These are phyloP conservation scores for Actinia tenebrosa DNA, from an alignment of 64 coral and sea anemone species.

Conservation along the genomic window DNA sequence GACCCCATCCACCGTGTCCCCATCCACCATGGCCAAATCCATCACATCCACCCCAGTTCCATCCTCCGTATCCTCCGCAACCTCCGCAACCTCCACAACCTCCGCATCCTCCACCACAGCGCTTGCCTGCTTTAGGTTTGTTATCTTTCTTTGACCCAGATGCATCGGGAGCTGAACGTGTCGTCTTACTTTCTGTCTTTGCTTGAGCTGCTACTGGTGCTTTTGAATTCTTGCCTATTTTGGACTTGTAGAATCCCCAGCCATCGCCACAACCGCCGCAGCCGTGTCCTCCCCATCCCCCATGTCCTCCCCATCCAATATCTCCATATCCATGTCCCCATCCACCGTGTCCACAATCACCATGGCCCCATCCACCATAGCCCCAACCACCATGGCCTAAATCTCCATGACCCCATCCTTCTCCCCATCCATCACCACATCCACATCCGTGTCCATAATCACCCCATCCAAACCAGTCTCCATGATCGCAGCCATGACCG, in stretches of 20 bases:
- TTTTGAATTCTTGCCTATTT: slow-evolving; percentile 42
- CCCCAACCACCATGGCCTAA: background rate
- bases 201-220: background rate
- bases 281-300: background rate
- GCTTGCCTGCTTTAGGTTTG: slow-evolving; percentile 6
- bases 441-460: slow-evolving; percentile 5
- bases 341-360: background rate
- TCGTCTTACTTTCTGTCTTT: background rate
- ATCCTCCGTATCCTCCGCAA: slow-evolving; percentile 23
- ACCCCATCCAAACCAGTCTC: slow-evolving; percentile 6
- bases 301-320: slow-evolving; percentile 11
- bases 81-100: slow-evolving; percentile 6
- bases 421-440: background rate
- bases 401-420: background rate
- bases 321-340: slow-evolving; percentile 20
- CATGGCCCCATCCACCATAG: slow-evolving; percentile 27
- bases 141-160: background rate
- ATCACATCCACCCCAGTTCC: slow-evolving; percentile 34
- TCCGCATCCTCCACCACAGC: background rate
- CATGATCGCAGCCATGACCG: background rate
- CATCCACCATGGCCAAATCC: slow-evolving; percentile 26
- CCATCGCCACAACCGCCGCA: slow-evolving; percentile 47
- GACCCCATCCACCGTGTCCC: background rate
- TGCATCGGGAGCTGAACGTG: background rate
- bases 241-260: slow-evolving; percentile 77